Evolutionary conservation across 2,888 invertebrate genomes (phyloP).

Genomic region (Kryphioiulus occultus): DNA sequence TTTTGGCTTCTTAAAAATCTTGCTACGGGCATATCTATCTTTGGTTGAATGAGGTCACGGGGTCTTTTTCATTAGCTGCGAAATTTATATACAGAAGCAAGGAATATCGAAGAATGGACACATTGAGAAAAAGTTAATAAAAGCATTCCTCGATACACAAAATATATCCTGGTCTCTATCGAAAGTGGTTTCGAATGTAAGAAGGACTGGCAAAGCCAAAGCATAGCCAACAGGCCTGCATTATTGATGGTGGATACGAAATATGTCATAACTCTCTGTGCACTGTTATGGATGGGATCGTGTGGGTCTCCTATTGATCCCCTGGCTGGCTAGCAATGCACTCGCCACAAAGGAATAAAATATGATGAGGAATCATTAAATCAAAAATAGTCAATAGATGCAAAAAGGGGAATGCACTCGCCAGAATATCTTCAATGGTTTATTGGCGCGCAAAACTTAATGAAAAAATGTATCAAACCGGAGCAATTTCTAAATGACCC

Average conservation of each 20-base stretch:
- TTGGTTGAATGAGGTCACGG: constrained; percentile 39
- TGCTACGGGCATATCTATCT: constrained; percentile 34
- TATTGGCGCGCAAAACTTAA: not conserved
- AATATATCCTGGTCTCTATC: constrained; percentile 18
- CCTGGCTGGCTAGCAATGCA: not conserved
- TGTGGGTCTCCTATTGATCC: constrained; percentile 39
- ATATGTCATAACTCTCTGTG: constrained; percentile 19
- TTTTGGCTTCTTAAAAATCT: not conserved
- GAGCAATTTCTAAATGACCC: not conserved
- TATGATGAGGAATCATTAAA: constrained; percentile 40
- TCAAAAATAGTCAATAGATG: constrained; percentile 40
- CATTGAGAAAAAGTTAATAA: constrained; percentile 22
- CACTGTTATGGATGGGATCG: constrained; percentile 36
- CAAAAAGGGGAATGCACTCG: constrained; percentile 25
- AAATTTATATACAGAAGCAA: constrained; percentile 10
- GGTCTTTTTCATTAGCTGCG: constrained; percentile 27
- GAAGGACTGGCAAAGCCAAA: not conserved
- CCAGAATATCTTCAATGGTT: not conserved
- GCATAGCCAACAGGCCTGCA: constrained; percentile 22
- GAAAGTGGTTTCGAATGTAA: constrained; percentile 32
- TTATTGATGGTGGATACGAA: constrained; percentile 32
- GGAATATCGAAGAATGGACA: constrained; percentile 33
- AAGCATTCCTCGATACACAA: constrained; percentile 39
- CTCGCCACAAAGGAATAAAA: constrained; percentile 27
- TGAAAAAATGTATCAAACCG: not conserved